Conservation (phyloP, 1,140 invertebrate species). For the Planococcus citri region DNA sequence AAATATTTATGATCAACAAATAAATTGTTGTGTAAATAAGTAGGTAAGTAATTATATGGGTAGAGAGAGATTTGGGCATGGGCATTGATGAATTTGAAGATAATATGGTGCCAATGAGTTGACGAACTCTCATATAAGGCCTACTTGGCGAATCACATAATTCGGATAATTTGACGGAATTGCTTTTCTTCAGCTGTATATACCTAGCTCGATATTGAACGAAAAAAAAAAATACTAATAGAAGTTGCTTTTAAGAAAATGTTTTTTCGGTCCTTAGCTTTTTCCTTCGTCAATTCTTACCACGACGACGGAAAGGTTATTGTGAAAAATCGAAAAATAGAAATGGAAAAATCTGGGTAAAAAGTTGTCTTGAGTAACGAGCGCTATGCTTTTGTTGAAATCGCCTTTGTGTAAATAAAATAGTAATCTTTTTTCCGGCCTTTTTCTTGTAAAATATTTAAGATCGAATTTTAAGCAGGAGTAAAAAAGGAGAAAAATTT, state of each 20-base stretch:
- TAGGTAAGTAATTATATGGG: no score
- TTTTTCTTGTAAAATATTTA: not conserved
- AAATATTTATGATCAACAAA: no score
- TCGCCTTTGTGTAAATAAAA: constrained; percentile 3
- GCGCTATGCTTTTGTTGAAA: not conserved
- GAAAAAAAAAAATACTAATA: not conserved
- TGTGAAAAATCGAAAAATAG: not conserved
- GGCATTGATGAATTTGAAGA: no score
- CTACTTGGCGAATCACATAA: no score
- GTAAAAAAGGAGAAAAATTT: no score
- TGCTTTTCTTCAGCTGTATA: not conserved
- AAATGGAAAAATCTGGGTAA: not conserved
- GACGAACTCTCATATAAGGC: no score
- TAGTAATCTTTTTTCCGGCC: not conserved
- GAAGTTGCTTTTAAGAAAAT: not conserved
- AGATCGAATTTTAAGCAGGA: not conserved
- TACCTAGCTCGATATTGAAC: no score
- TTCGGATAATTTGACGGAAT: not conserved
- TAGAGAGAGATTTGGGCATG: no score
- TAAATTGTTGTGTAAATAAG: no score
- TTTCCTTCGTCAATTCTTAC: not conserved
- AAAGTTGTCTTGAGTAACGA: not conserved
- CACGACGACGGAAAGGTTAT: not conserved
- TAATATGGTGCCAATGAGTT: no score
- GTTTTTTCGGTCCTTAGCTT: not conserved